These are phyloP conservation scores for Emydura subglobosa DNA, from an alignment of 2,113 vertebrate species.

Conservation along the genomic window DNA sequence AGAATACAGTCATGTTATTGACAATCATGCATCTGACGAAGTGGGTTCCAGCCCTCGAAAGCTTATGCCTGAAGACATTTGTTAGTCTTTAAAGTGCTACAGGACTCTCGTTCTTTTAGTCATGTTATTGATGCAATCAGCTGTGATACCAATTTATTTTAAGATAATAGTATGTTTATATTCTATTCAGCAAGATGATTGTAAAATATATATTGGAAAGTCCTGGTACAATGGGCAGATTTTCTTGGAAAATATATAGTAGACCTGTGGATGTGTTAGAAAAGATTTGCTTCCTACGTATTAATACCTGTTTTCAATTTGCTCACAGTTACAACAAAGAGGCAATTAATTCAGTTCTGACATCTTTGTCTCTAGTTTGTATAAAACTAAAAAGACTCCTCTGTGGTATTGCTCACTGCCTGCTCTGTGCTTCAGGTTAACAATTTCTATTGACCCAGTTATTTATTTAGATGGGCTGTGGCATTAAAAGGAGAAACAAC, in stretches of 20 bases:
- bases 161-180: constrained; percentile 11
- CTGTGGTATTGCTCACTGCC: not conserved
- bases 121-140: not conserved
- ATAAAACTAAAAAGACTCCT: not conserved
- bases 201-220: not conserved
- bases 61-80: no score
- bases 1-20: not conserved
- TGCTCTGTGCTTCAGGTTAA: constrained; percentile 49
- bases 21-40: no score
- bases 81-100: no score
- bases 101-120: not conserved
- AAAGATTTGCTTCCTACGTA: not conserved
- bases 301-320: not conserved
- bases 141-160: not conserved
- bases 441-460: constrained; percentile 69
- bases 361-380: constrained; percentile 16
- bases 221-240: not conserved
- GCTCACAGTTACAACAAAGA: not conserved
- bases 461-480: constrained; percentile 77
- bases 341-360: constrained; percentile 39
- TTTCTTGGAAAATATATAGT: constrained; percentile 19
- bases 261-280: not conserved
- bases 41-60: no score
- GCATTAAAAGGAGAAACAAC: constrained; percentile 73
- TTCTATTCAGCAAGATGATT: not conserved